These are phyloP conservation scores for Thomomys bottae DNA, from an alignment of 2,113 vertebrate genomes.

Conservation along the genomic window DNA sequence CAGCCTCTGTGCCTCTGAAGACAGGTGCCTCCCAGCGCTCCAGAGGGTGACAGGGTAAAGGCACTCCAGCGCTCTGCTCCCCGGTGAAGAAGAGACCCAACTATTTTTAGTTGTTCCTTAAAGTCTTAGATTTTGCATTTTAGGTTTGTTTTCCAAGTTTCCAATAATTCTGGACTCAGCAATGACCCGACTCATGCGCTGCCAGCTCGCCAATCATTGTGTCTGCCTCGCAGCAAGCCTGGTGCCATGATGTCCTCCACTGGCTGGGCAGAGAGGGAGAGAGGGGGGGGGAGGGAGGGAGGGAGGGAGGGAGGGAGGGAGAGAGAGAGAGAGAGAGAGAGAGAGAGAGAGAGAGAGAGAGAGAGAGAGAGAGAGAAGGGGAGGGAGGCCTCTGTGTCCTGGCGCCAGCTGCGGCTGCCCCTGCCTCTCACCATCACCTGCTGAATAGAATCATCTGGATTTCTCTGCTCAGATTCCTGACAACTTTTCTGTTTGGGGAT, in stretches of 20 bases:
- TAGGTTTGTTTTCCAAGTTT: conserved; percentile 49
- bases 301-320: too few species aligned
- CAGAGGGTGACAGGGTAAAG: fast-evolving
- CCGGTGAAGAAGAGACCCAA: too few species aligned
- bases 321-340: too few species aligned
- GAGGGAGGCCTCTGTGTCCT: too few species aligned
- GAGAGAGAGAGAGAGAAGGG: too few species aligned
- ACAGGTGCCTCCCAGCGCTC: neutral
- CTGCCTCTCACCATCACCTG: neutral
- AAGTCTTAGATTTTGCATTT: conserved; percentile 19
- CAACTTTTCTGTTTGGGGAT: neutral
- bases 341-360: too few species aligned
- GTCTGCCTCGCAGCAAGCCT: fast-evolving
- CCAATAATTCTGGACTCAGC: conserved; percentile 40
- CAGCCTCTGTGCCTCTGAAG: neutral
- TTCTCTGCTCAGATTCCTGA: neutral
- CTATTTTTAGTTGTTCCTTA: conserved; percentile 40
- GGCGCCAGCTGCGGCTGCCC: fast-evolving
- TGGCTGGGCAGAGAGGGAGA: fast-evolving
- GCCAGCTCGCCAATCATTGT: too few species aligned
- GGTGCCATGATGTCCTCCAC: too few species aligned
- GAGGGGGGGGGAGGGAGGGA: too few species aligned
- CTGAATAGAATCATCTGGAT: neutral
- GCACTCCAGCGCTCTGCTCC: too few species aligned
- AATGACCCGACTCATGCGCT: neutral